These are phyloP conservation scores for Pyrocephalus nanus DNA, from an alignment of 2,797 vertebrate genomes.

Conservation along the genomic window DNA sequence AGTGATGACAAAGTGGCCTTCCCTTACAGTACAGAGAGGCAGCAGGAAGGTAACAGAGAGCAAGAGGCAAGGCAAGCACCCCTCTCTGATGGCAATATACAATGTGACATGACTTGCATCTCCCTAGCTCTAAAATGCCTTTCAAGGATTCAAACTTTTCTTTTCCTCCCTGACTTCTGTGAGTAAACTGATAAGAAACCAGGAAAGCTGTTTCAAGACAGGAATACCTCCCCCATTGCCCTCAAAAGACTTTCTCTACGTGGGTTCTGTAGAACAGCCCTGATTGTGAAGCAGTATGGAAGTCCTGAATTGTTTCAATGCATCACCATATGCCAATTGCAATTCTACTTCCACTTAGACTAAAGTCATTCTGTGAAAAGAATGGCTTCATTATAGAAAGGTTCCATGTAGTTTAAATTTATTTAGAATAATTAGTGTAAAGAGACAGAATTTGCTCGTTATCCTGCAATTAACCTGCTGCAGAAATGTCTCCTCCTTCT, in stretches of 20 bases:
- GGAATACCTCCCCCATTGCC: neutral
- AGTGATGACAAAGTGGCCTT: neutral
- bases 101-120: neutral
- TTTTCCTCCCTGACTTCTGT: neutral
- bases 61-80: neutral
- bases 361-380: neutral
- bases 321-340: constrained; percentile 16
- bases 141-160: neutral
- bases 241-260: neutral
- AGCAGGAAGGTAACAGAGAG: neutral
- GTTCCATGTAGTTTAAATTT: constrained; percentile 20
- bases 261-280: neutral
- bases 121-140: neutral
- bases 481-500: constrained; percentile 22
- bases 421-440: constrained; percentile 47
- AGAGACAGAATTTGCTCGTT: constrained; percentile 34
- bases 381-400: constrained; percentile 24
- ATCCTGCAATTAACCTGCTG: constrained; percentile 56
- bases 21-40: neutral
- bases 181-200: neutral
- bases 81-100: neutral
- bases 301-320: constrained; percentile 7
- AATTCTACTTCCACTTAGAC: neutral
- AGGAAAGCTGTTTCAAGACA: neutral
- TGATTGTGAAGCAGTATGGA: neutral